Conservation (phyloP, 2,888 invertebrate species). For the Mellilla xanthometata region DNA sequence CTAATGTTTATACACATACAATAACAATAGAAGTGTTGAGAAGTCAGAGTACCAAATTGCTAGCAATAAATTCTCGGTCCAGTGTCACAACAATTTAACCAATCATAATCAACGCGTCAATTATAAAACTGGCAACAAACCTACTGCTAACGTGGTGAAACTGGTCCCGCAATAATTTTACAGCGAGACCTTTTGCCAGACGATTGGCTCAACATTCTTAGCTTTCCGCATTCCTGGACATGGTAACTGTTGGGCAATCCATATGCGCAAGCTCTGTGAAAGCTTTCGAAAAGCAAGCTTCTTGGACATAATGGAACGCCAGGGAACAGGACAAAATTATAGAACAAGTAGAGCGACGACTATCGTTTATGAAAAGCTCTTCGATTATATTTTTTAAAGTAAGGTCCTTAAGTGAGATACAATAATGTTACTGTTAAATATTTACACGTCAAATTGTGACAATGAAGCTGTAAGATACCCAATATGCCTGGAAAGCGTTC, state of each 20-base stretch:
- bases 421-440: too few relatives aligned
- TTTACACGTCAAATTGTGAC: too few relatives aligned
- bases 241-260: conserved; percentile 16
- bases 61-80: not conserved
- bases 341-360: too few relatives aligned
- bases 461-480: too few relatives aligned
- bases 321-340: too few relatives aligned
- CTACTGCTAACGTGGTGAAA: conserved; percentile 27
- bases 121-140: conserved; percentile 36
- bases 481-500: too few relatives aligned
- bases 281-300: not conserved
- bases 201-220: conserved; percentile 52
- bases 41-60: conserved; percentile 4
- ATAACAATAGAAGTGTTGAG: not conserved
- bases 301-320: too few relatives aligned
- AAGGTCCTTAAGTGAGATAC: too few relatives aligned
- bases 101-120: conserved; percentile 25
- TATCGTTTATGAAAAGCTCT: too few relatives aligned
- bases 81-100: conserved; percentile 10
- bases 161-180: conserved; percentile 36
- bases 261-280: conserved; percentile 1
- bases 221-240: conserved; percentile 19
- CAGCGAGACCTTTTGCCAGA: conserved; percentile 50
- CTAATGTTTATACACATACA: too few relatives aligned
- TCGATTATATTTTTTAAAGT: too few relatives aligned